phyloP scores from a whole-genome alignment of 2,797 vertebrate species.

The Muscicapa striata region DNA sequence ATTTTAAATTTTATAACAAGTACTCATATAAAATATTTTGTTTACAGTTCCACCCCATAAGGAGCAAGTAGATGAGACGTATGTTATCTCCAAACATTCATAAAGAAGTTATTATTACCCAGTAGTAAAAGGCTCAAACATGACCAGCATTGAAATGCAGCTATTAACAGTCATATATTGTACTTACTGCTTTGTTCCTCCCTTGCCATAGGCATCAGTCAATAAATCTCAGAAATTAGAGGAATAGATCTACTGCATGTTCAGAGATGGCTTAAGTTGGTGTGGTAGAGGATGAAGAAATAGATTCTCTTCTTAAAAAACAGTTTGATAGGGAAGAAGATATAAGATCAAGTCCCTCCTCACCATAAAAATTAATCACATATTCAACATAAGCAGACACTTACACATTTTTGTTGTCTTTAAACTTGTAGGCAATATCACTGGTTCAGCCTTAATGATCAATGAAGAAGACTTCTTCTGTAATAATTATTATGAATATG shows the following conservation, averaged over 20 bases:
- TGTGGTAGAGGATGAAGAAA: background rate
- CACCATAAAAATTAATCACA: background rate
- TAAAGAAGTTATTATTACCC: constrained; percentile 42
- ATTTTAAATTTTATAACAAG: constrained; percentile 43
- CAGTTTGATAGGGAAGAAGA: background rate
- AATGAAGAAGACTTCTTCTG: background rate
- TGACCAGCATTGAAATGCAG: background rate
- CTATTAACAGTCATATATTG: background rate
- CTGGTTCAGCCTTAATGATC: background rate
- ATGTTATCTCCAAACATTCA: constrained; percentile 40
- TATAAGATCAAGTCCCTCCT: background rate
- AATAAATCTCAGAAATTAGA: constrained; percentile 43
- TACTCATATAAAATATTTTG: constrained; percentile 35
- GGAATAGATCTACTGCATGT: background rate
- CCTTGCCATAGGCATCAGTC: background rate
- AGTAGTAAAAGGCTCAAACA: constrained; percentile 14
- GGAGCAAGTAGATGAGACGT: background rate
- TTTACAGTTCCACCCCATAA: constrained; percentile 24
- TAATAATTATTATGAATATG: background rate
- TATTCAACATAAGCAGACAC: background rate
- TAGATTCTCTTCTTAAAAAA: constrained; percentile 2
- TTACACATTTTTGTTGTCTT: background rate
- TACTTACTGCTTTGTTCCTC: background rate
- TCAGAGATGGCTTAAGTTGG: background rate
- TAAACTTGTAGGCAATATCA: background rate